Evolutionary conservation across 2,888 invertebrate species (phyloP), one percentile per base, ranked within the genome.

Genomic region (Erynnis tages): DNA sequence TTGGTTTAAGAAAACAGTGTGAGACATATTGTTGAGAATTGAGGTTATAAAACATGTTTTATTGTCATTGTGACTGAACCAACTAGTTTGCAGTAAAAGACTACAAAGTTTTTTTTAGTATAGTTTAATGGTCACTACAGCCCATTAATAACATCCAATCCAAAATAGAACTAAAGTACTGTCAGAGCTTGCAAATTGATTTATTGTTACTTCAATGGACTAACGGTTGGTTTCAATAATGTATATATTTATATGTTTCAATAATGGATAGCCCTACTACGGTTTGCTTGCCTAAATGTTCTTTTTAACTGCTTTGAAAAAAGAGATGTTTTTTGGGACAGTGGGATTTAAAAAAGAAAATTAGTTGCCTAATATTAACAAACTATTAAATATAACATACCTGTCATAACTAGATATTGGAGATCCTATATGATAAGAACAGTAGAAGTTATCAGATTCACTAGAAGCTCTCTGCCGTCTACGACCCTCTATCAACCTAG

Each of bases 401-500:
- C 73, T 79, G 50, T 88, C 88, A 74, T 81, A 83, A 40, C 79
- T 82, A 11, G 79, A 71, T 62, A 79, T 73, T 0, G 83, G 79
- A 38, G 76, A 69, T 46, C 73, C 73, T 40, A 79, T 56, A 48
- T 73, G 74, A 59, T 68, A 85, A 59, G 60, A 79, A 58, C 77
- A 68, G 58, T 76, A 82, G 8, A 79, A 69, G 61, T 89, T 85
- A 59, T 90, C 90, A 49, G 90, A 90, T 76, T 90, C 90, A 72
- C 90, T 90, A 0, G 85, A 70, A 1, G 90, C 90, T 43, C 90
- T 66, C 52, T 88, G 89, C 62, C 90, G 72, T 64, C 90, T 72
- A 2, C 89, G 77, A 4, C 86, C 84, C 61, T 90, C 90, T 25
- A 70, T 19, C 13, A 54, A 53, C 63, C 78, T 84, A 2, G 69